A percentile compares a stretch with the other conserved stretches of the same genome.
Conservation (phyloP, 2,888 invertebrate species). For the Dascillus cervinus region DNA sequence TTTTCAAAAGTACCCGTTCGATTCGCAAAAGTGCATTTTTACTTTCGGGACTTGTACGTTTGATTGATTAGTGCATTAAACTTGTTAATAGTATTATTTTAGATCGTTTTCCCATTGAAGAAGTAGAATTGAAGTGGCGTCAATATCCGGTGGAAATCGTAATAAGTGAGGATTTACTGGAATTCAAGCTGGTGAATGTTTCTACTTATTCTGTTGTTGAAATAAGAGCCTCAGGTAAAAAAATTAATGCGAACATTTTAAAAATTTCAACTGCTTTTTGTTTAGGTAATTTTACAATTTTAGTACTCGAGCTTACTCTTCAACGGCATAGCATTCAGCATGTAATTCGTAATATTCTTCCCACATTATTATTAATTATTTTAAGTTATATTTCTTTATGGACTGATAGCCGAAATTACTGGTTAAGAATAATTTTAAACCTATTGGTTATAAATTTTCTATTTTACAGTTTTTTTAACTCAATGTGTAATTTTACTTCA, state of each 20-base stretch:
- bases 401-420: constrained; percentile 18
- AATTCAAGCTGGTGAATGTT: constrained; percentile 24
- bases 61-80: too few relatives aligned
- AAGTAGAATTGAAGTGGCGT: constrained; percentile 26
- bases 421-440: too few relatives aligned
- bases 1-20: constrained; percentile 27
- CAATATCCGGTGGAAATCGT: constrained; percentile 16
- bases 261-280: constrained; percentile 8
- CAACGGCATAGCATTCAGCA: constrained; percentile 20
- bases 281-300: constrained; percentile 25
- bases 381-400: constrained; percentile 24
- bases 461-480: too few relatives aligned
- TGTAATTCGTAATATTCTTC: constrained; percentile 21
- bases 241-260: constrained; percentile 4
- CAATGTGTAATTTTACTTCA: constrained; percentile 2
- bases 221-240: constrained; percentile 22
- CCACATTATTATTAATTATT: constrained; percentile 19
- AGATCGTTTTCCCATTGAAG: constrained; percentile 30
- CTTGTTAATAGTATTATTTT: constrained; percentile 6
- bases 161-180: constrained; percentile 13
- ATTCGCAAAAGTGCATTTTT: constrained; percentile 26
- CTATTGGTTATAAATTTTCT: too few relatives aligned
- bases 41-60: constrained; percentile 32
- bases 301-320: constrained; percentile 20
- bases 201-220: constrained; percentile 20